A percentile compares a stretch with the other conserved stretches of the same genome.
Conservation (phyloP, 1,140 invertebrate genomes). For the Chlorops oryzae region DNA sequence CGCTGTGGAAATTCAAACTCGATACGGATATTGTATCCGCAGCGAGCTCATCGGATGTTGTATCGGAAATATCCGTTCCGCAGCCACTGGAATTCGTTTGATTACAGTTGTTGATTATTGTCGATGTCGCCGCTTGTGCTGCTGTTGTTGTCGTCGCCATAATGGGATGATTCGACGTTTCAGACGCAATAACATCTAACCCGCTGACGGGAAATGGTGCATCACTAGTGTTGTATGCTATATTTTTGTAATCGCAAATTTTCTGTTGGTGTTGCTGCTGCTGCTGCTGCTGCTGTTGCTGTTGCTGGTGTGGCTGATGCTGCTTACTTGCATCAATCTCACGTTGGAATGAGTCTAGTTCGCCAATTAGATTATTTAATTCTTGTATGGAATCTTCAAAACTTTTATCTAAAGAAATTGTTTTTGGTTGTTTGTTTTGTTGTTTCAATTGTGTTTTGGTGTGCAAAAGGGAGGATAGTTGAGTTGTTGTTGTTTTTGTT, state of each 20-base stretch:
- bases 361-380: constrained; percentile 49
- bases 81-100: constrained; percentile 43
- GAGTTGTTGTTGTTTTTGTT: too few relatives aligned
- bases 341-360: constrained; percentile 48
- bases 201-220: too few relatives aligned
- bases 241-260: too few relatives aligned
- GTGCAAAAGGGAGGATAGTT: too few relatives aligned
- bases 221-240: too few relatives aligned
- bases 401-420: constrained; percentile 38
- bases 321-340: constrained; percentile 46
- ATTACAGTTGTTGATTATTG: constrained; percentile 25
- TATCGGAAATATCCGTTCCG: constrained; percentile 42
- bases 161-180: too few relatives aligned
- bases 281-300: constrained; percentile 16
- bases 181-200: too few relatives aligned
- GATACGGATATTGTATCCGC: constrained; percentile 17
- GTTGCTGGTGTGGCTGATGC: constrained; percentile 15
- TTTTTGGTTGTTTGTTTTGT: background rate
- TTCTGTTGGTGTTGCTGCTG: constrained; percentile 8
- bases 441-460: background rate
- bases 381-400: constrained; percentile 48
- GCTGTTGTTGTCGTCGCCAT: background rate
- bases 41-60: constrained; percentile 36
- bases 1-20: constrained; percentile 14
- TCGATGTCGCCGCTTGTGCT: background rate